A percentile compares a stretch with the other conserved stretches of the same genome.
phyloP scores from a whole-genome alignment of 2,888 invertebrate species.

The Amiota minor region DNA sequence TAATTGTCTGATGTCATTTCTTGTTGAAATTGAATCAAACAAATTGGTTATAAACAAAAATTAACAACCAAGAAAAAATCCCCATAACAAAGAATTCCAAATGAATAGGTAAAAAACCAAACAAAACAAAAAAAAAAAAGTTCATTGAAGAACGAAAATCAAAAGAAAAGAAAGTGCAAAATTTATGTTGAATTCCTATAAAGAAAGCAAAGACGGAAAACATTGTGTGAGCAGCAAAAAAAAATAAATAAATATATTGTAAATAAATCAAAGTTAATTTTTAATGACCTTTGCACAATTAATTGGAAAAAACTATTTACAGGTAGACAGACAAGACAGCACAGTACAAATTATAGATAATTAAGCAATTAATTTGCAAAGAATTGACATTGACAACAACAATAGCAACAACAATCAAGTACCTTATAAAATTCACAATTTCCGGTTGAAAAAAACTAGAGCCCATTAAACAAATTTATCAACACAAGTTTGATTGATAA shows the following conservation, averaged over 20 bases:
- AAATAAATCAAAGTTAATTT: neutral
- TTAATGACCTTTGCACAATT: neutral
- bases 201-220: neutral
- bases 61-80: too few species aligned
- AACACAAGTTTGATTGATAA: too few species aligned
- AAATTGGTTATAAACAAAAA: too few species aligned
- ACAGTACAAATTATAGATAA: constrained; percentile 1
- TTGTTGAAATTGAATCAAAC: too few species aligned
- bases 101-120: neutral
- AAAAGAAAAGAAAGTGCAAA: neutral
- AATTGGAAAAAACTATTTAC: constrained; percentile 7
- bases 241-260: neutral
- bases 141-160: neutral
- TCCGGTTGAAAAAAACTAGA: neutral
- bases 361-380: constrained; percentile 19
- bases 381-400: neutral
- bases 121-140: constrained; percentile 5
- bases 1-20: too few species aligned
- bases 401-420: constrained; percentile 4
- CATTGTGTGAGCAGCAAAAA: neutral
- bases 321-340: neutral
- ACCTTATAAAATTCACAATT: neutral
- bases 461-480: too few species aligned
- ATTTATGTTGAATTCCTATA: neutral
- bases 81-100: neutral